Conservation (phyloP, 2,113 vertebrate genomes). For the Rhizomys pruinosus region DNA sequence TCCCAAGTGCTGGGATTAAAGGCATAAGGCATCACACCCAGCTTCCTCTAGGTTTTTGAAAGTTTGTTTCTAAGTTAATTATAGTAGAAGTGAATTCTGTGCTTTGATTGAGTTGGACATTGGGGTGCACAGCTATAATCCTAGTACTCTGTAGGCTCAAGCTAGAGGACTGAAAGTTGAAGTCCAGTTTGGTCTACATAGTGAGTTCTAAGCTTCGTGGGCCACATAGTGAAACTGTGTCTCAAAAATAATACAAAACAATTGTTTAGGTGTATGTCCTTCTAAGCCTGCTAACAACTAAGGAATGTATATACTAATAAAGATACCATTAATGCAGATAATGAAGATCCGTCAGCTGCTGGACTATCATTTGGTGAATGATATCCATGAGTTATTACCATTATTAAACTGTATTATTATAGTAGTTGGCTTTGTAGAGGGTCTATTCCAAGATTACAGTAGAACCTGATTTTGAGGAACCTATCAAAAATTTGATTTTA, state of each 20-base stretch:
- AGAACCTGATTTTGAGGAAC: background rate
- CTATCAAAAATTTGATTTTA: conserved; percentile 15
- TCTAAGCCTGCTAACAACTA: background rate
- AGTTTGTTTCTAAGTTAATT: conserved; percentile 5
- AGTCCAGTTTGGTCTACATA: background rate
- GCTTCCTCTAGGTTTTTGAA: background rate
- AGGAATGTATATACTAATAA: conserved; percentile 4
- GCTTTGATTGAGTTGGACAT: background rate
- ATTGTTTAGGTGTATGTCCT: background rate
- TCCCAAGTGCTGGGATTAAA: too few species aligned
- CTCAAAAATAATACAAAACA: background rate
- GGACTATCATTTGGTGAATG: background rate
- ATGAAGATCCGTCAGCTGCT: background rate
- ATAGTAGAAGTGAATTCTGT: conserved; percentile 18
- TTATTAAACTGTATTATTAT: background rate
- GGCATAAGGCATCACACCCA: too few species aligned
- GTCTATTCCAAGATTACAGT: background rate
- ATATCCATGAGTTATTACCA: background rate
- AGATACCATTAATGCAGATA: background rate
- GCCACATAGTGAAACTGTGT: background rate
- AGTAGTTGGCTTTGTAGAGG: background rate
- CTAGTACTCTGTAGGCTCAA: background rate
- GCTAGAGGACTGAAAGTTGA: background rate
- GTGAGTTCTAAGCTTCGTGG: background rate
- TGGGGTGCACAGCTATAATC: background rate